A percentile compares a stretch with the other conserved stretches of the same genome.
These are phyloP conservation scores for Pogona vitticeps DNA, from an alignment of 2,113 vertebrate species.

Conservation along the genomic window DNA sequence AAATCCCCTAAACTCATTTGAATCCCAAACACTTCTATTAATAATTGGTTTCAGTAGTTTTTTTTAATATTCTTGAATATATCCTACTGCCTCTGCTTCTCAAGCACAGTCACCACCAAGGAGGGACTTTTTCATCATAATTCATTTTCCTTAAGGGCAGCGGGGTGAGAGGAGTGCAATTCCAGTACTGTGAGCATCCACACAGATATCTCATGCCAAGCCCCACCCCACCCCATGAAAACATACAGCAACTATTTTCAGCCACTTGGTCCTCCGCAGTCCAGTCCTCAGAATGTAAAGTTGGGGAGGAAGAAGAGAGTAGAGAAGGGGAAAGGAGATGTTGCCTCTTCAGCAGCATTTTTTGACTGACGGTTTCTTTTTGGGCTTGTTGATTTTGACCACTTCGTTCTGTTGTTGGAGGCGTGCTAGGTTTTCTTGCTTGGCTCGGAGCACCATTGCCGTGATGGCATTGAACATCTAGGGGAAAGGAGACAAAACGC, in stretches of 20 bases:
- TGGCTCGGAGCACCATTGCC: conserved; percentile 80
- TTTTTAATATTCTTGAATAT: not conserved
- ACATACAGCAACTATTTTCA: not conserved
- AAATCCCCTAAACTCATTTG: not conserved
- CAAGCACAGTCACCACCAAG: not conserved
- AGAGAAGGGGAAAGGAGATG: not conserved
- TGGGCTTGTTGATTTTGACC: conserved; percentile 81
- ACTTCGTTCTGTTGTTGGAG: conserved; percentile 76
- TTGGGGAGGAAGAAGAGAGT: not conserved
- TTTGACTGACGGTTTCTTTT: conserved; percentile 77
- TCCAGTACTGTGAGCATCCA: not conserved
- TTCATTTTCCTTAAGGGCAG: not conserved
- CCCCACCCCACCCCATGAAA: not conserved
- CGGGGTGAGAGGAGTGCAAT: not conserved
- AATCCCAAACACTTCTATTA: not conserved
- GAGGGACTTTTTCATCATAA: not conserved
- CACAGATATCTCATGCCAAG: not conserved
- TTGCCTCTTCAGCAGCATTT: conserved; percentile 79
- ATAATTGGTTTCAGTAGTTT: conserved; percentile 18
- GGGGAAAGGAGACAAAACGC: not conserved
- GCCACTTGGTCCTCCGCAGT: not conserved
- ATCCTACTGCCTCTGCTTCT: not conserved
- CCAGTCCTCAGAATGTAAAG: not conserved
- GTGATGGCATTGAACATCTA: conserved; percentile 88
- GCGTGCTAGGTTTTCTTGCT: conserved; percentile 78